Evolutionary conservation across 2,113 vertebrate genomes (phyloP).

Genomic region (Cyphomyrus discorhynchus): DNA sequence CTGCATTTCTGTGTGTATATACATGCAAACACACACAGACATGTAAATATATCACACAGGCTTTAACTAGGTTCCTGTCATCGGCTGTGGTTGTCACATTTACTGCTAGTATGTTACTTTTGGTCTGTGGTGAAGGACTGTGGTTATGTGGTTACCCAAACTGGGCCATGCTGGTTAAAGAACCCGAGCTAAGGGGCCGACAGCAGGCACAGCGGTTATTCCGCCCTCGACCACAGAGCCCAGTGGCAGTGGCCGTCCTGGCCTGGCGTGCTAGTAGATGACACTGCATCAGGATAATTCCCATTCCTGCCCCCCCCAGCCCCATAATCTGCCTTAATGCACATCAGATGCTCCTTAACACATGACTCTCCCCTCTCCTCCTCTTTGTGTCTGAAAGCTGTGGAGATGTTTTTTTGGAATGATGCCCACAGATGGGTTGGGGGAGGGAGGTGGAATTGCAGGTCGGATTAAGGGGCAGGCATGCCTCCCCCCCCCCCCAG

Average conservation of each 20-base stretch:
- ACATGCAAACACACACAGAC: neutral
- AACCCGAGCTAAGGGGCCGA: conserved; percentile 18
- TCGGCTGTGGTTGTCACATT: neutral
- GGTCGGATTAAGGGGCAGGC: neutral
- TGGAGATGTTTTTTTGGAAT: neutral
- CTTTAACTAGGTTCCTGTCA: neutral
- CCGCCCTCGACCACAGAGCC: conserved; percentile 45
- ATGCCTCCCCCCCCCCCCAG: neutral
- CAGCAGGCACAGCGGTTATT: conserved; percentile 58
- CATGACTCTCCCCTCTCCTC: conserved; percentile 56
- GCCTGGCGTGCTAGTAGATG: conserved; percentile 63
- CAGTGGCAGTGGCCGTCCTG: conserved; percentile 70
- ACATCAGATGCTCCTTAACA: conserved; percentile 76
- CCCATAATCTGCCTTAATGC: conserved; percentile 75
- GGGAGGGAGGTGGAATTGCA: neutral
- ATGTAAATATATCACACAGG: neutral
- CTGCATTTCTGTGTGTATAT: neutral
- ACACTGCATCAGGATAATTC: conserved; percentile 74
- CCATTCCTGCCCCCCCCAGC: conserved; percentile 45
- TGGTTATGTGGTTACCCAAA: neutral
- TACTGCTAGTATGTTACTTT: neutral
- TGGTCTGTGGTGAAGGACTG: neutral
- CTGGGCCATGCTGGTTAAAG: conserved; percentile 52
- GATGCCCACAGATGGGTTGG: neutral
- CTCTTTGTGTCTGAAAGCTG: neutral